Conservation (phyloP, 2,113 vertebrate genomes). For the Rhabdornis inornatus region DNA sequence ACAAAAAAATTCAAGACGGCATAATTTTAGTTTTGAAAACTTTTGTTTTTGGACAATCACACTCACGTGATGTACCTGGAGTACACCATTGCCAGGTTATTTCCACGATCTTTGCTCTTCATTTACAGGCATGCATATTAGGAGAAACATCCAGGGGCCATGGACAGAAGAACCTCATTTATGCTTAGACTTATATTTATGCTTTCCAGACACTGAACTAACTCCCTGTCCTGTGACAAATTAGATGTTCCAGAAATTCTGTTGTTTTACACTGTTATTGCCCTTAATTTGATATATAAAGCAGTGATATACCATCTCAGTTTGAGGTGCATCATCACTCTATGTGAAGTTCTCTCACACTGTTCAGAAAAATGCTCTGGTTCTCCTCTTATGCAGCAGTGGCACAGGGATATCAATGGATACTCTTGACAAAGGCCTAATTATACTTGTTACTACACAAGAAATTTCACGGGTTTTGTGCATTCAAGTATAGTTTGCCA, state of each 20-base stretch:
- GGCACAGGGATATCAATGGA: neutral
- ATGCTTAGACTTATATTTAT: neutral
- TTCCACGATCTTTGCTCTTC: neutral
- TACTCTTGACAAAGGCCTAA: neutral
- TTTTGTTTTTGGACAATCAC: neutral
- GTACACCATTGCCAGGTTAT: neutral
- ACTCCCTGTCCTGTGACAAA: neutral
- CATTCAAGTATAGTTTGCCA: neutral
- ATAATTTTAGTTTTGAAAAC: neutral
- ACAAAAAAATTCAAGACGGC: neutral
- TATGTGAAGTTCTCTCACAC: neutral
- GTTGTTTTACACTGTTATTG: neutral
- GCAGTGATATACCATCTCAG: neutral
- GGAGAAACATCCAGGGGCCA: neutral
- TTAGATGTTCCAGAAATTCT: neutral
- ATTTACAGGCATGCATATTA: neutral
- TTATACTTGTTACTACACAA: neutral
- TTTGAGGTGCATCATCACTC: neutral
- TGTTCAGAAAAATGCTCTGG: neutral
- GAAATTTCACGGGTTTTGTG: neutral
- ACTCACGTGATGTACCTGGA: neutral
- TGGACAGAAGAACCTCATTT: neutral
- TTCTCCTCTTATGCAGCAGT: neutral
- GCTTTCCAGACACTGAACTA: neutral
- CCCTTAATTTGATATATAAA: neutral